Evolutionary conservation across 2,797 vertebrate genomes (phyloP).

Genomic region (Ibycter americanus): DNA sequence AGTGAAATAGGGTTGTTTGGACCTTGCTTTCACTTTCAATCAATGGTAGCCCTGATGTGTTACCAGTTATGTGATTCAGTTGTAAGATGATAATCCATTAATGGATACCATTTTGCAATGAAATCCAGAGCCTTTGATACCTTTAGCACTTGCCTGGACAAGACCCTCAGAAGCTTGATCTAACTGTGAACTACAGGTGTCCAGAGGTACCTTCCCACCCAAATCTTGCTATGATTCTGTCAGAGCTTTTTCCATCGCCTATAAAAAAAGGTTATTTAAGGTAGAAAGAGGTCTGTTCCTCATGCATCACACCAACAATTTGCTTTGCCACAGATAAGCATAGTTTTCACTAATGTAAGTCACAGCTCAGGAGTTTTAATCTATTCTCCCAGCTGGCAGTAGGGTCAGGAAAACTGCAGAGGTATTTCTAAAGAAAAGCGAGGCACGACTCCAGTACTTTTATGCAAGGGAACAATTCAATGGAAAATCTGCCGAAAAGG

Average conservation of each 20-base stretch:
- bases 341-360: background rate
- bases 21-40: constrained; percentile 10
- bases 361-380: constrained; percentile 1
- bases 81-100: background rate
- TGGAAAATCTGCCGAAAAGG: background rate
- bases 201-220: background rate
- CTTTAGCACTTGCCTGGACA: background rate
- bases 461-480: background rate
- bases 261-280: background rate
- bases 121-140: background rate
- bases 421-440: constrained; percentile 20
- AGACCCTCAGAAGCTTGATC: background rate
- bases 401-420: background rate
- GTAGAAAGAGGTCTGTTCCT: background rate
- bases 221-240: background rate
- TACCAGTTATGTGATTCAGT: background rate
- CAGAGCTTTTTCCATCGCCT: background rate
- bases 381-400: background rate
- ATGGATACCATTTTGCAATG: background rate
- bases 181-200: background rate
- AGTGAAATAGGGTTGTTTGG: background rate
- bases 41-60: background rate
- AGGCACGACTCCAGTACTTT: background rate
- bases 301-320: background rate
- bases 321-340: background rate